Base-by-base conservation (phyloP, 1,140 invertebrate genomes). In the Drosophila paulistorum region DNA sequence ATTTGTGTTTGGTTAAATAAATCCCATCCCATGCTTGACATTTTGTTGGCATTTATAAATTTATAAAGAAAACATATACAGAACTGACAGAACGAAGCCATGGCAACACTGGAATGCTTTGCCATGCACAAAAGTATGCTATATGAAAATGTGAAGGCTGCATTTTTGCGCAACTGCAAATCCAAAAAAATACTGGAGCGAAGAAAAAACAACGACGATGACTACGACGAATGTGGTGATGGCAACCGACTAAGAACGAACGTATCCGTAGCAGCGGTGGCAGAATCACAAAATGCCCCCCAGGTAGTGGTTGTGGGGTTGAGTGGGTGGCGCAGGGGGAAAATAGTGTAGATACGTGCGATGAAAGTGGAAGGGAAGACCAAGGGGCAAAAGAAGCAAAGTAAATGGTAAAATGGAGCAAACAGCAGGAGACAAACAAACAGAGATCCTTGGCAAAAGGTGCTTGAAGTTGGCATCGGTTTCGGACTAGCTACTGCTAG, bases 331-430 rank as follows among this genome's bases (percentile, higher is more conserved):
- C 33, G 51, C 11, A 23, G 67, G 51, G 62, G 65, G 39, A 65
- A 30, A 75, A 67, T 84, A 77, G 81, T 84, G 77, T 85, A 84
- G 81, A 84, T 80, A 84, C 73, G 81, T 84, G 81, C 73, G 67
- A 80, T 74, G 80, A 80, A 68, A 74, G 81, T 73, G 74, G 72
- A 81, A 65, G 59, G 14, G 30, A 30, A 65, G 61, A 62, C 62
- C 62, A 71, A 69, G 71, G 74, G 76, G 30, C 30, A 30, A 30
- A 83, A 69, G 63, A 65, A 70, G 76, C 63, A 66, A 75, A 63
- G 41, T 33, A 17, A 45, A 72, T 26, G 39, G 69, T 61, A 78
- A 65, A 71, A 66, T 61, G 67, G 61, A 75, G 62, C 76, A 51
- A 9, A 71, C 79, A 71, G 51, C 68, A 65, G 73, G 68, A 81